Evolutionary conservation across 2,797 vertebrate genomes (phyloP).

Genomic region (Thalassophryne amazonica): DNA sequence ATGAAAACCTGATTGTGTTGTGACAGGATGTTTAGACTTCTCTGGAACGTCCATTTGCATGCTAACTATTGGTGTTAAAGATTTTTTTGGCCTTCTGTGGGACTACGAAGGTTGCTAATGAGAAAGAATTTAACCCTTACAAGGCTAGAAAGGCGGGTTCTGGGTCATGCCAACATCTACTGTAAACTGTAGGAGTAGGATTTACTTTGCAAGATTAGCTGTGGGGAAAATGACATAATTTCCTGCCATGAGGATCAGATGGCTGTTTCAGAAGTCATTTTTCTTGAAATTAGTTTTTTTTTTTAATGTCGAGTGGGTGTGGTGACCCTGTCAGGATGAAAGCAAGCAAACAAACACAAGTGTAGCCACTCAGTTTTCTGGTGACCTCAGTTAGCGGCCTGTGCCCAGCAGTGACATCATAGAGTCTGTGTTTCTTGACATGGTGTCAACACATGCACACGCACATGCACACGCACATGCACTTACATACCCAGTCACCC

Average conservation of each 20-base stretch:
- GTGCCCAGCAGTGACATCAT: slow-evolving; percentile 50
- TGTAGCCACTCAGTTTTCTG: slow-evolving; percentile 17
- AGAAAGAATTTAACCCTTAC: slow-evolving; percentile 13
- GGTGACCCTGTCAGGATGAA: slow-evolving; percentile 14
- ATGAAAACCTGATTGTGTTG: slow-evolving; percentile 4
- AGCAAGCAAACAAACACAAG: slow-evolving; percentile 9
- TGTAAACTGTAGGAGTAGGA: neutral
- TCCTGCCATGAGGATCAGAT: slow-evolving; percentile 23
- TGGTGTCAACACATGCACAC: neutral
- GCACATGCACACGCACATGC: neutral
- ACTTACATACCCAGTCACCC: slow-evolving; percentile 50
- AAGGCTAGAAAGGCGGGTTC: slow-evolving; percentile 37
- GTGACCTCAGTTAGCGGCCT: slow-evolving; percentile 36
- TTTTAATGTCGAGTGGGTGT: neutral
- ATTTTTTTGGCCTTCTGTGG: slow-evolving; percentile 3
- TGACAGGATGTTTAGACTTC: neutral
- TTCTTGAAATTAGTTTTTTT: slow-evolving; percentile 12
- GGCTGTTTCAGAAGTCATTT: slow-evolving; percentile 26
- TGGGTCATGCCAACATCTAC: slow-evolving; percentile 13
- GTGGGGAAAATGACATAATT: slow-evolving; percentile 16
- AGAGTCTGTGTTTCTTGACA: slow-evolving; percentile 44
- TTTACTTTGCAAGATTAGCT: slow-evolving; percentile 40
- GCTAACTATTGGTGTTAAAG: slow-evolving; percentile 7
- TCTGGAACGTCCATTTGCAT: slow-evolving; percentile 3
- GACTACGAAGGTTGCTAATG: slow-evolving; percentile 23